Conservation (phyloP, 2,113 vertebrate genomes). For the Anseranas semipalmata region DNA sequence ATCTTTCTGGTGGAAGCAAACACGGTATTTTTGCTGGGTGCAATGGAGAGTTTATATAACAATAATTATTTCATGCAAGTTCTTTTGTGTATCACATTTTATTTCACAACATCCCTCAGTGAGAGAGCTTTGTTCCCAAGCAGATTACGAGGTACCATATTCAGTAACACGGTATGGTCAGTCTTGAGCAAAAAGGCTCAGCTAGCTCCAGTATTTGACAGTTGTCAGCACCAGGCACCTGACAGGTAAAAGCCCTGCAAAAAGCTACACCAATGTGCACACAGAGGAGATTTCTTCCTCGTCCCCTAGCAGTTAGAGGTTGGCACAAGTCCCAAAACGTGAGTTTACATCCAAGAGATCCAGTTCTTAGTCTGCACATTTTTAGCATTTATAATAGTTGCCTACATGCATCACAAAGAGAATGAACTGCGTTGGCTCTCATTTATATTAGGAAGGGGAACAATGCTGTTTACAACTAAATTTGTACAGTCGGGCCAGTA, state of each 20-base stretch:
- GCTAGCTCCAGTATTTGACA: neutral
- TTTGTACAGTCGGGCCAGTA: neutral
- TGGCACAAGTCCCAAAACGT: neutral
- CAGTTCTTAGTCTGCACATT: neutral
- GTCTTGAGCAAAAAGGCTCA: neutral
- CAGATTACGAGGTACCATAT: neutral
- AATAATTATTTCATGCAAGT: neutral
- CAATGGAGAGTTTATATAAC: neutral
- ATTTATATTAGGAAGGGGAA: neutral
- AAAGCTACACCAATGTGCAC: neutral
- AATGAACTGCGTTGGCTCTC: neutral
- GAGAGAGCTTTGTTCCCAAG: neutral
- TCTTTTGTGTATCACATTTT: neutral
- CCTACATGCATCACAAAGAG: neutral
- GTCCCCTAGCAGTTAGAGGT: fast-evolving
- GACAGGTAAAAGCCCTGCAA: neutral
- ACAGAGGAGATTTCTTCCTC: neutral
- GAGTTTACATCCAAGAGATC: neutral
- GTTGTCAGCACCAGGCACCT: neutral
- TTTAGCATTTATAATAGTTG: neutral
- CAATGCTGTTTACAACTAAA: neutral
- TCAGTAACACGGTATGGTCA: neutral
- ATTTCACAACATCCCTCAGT: neutral
- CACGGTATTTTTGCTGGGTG: fast-evolving
- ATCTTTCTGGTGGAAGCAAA: neutral